phyloP scores from a whole-genome alignment of 2,797 vertebrate genomes.

The Gymnocypris eckloni region DNA sequence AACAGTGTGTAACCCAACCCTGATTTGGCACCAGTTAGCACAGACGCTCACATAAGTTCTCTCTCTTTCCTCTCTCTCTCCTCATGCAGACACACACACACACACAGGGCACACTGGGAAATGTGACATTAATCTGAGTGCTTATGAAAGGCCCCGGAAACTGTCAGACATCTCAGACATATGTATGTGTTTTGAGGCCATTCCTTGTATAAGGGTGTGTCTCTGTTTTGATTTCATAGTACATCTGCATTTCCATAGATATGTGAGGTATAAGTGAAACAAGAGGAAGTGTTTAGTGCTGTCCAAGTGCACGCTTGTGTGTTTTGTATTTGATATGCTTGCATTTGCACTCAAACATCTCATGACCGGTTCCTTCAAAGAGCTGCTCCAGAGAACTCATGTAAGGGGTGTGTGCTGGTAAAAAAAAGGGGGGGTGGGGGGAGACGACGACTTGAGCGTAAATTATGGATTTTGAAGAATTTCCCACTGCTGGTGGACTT shows the following conservation, averaged over 20 bases:
- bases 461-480: constrained; percentile 78
- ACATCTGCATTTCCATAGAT: neutral
- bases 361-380: neutral
- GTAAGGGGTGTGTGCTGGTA: constrained; percentile 53
- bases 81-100: constrained; percentile 61
- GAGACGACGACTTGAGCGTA: constrained; percentile 60
- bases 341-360: constrained; percentile 54
- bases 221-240: neutral
- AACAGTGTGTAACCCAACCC: constrained; percentile 34
- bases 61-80: constrained; percentile 37
- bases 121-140: constrained; percentile 49
- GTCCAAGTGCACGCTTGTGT: constrained; percentile 18
- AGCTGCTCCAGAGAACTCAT: constrained; percentile 15
- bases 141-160: constrained; percentile 62
- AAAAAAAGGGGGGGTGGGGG: constrained; percentile 44
- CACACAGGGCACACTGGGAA: constrained; percentile 64
- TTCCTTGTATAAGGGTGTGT: constrained; percentile 3
- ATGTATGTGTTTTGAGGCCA: constrained; percentile 25
- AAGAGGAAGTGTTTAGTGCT: neutral
- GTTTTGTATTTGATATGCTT: constrained; percentile 59
- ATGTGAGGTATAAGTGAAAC: neutral
- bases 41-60: constrained; percentile 2
- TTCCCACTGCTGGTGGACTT: constrained; percentile 72
- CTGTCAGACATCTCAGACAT: constrained; percentile 67
- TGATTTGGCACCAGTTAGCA: constrained; percentile 12